Base-by-base conservation (phyloP, 2,888 invertebrate species). In the Melanophora roralis region DNA sequence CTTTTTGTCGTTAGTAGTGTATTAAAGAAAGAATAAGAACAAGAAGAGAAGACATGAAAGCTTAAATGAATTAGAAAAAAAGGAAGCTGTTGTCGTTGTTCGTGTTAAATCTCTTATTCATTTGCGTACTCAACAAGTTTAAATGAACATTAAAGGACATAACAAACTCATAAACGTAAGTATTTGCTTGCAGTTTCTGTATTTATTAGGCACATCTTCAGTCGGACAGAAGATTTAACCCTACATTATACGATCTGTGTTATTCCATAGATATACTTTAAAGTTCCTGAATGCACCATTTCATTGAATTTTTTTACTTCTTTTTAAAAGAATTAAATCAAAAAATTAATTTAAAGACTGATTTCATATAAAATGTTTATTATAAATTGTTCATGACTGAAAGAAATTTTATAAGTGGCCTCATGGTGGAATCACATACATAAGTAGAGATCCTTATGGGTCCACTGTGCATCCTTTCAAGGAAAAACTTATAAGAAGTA, bases 41-140 rank as follows among this genome's bases (percentile, higher is more conserved):
- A n/a, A n/a, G n/a, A n/a, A n/a, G n/a, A 60, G 21, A 38, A 60
- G 38, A 71, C 32, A 60, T 51, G n/a, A 47, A 43, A 49, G 19
- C 21, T 47, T 64, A 36, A 64, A 55, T 34, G 53, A 27, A 40
- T 11, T 6, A 36, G 19, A 47, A 36, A 45, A 47, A 69, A 72
- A 68, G 62, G 21, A 62, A 53, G 43, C 53, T 73, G 62, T 34
- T 36, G 67, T 16, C 71, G 64, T 51, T 73, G 78, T 73, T 78
- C 73, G 49, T 73, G 78, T 72, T 78, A 73, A 73, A 78, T 78
- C 73, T 78, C 49, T 79, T 65, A 74, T 79, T 71, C 65, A 71
- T 79, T 71, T 71, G 62, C 32, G 49, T 69, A 59, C 64, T 77
- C 76, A 77, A 71, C 76, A 71, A 77, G 69, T 77, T 36, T 51